Percentiles rank a stretch among this genome's conserved stretches.
These are phyloP conservation scores for Heliconius aoede DNA, from an alignment of 2,888 invertebrate species.

Conservation along the genomic window DNA sequence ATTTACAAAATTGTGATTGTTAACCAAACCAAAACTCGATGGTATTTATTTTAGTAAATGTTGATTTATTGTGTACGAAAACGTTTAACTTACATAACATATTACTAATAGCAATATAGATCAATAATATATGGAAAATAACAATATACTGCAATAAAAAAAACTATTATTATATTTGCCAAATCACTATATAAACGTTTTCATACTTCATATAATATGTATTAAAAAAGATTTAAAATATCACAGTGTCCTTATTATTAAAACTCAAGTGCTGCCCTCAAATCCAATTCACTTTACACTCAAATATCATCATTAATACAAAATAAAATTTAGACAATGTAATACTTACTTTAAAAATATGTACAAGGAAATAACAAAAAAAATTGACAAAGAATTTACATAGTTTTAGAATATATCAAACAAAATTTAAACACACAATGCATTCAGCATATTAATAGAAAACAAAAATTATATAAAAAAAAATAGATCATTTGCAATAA, in stretches of 20 bases:
- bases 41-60: conserved; percentile 37
- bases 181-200: background rate
- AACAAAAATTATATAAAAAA: background rate
- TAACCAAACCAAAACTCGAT: conserved; percentile 43
- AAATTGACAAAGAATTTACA: conserved; percentile 21
- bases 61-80: conserved; percentile 6
- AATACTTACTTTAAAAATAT: background rate
- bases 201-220: background rate
- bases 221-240: background rate
- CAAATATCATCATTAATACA: background rate
- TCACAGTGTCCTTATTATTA: background rate
- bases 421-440: conserved; percentile 23
- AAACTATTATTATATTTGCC: background rate
- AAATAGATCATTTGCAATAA: background rate
- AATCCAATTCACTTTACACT: background rate
- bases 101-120: background rate
- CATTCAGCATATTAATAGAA: conserved; percentile 6
- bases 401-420: conserved; percentile 9
- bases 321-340: background rate
- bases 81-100: conserved; percentile 11
- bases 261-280: conserved; percentile 1
- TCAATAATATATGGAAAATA: background rate
- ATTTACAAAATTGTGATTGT: conserved; percentile 37
- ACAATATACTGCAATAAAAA: background rate
- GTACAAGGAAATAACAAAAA: background rate